These are phyloP conservation scores for Papilio protenor DNA, from an alignment of 2,888 invertebrate species.

Conservation along the genomic window DNA sequence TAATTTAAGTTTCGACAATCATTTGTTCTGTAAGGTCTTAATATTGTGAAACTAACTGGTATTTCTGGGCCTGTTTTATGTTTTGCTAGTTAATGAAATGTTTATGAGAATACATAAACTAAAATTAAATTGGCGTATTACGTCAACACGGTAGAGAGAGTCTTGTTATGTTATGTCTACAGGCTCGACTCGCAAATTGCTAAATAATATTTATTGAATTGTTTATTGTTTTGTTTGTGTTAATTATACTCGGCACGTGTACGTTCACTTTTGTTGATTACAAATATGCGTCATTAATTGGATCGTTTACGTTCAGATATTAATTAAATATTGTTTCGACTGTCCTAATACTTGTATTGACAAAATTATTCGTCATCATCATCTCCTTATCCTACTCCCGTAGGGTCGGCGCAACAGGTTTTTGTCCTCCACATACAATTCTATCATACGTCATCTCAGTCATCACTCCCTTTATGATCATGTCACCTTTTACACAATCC, in stretches of 20 bases:
- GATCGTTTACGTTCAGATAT: not conserved
- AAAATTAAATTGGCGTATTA: constrained; percentile 10
- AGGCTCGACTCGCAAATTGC: not conserved
- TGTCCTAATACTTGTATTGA: not conserved
- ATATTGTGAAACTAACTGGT: not conserved
- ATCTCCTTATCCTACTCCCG: too few species aligned
- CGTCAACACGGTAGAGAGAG: constrained; percentile 11
- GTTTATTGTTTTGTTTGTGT: constrained; percentile 14
- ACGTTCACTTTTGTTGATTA: constrained; percentile 15
- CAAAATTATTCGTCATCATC: too few species aligned
- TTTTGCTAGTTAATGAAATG: constrained; percentile 2
- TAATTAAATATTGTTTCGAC: not conserved
- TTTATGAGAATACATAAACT: constrained; percentile 7
- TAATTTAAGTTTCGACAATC: too few species aligned
- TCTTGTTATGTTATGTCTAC: constrained; percentile 20
- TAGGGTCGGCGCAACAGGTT: too few species aligned
- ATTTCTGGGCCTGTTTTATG: constrained; percentile 12
- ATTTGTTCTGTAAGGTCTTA: not conserved
- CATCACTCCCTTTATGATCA: too few species aligned
- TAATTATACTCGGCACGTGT: constrained; percentile 10
- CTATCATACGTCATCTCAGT: too few species aligned
- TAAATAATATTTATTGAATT: constrained; percentile 12
- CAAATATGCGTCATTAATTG: constrained; percentile 9
- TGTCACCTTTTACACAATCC: too few species aligned
- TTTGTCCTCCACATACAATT: too few species aligned